Evolutionary conservation across 2,888 invertebrate species (phyloP).

Genomic region (Pecten maximus): DNA sequence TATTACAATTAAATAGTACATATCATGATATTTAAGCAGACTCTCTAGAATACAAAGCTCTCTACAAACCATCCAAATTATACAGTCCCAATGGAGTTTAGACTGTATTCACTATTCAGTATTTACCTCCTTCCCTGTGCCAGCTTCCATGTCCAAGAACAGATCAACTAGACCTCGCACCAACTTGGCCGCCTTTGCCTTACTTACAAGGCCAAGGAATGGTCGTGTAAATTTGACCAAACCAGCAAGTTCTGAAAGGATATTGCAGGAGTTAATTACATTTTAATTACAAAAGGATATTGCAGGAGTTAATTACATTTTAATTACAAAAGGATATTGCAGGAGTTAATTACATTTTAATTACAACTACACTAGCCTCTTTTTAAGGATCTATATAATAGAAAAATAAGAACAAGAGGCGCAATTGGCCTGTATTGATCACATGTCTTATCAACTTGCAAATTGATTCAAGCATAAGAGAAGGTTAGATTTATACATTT

Average conservation of each 20-base stretch:
- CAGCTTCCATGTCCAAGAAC: slow-evolving; percentile 98
- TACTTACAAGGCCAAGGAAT: slow-evolving; percentile 96
- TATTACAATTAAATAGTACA: no score
- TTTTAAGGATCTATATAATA: no score
- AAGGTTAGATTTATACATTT: no score
- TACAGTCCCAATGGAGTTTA: no score
- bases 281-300: neutral
- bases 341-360: neutral
- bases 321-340: neutral
- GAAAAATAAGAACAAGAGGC: no score
- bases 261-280: neutral
- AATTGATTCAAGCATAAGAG: no score
- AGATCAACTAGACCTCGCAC: slow-evolving; percentile 98
- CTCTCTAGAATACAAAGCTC: no score
- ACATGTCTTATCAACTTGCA: no score
- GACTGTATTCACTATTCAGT: neutral
- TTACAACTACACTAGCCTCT: no score
- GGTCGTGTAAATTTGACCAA: slow-evolving; percentile 97
- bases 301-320: neutral
- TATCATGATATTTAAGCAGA: no score
- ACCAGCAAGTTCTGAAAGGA: slow-evolving; percentile 84
- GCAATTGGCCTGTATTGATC: no score
- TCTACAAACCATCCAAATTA: no score
- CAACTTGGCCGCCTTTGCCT: slow-evolving; percentile 99
- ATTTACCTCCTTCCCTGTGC: slow-evolving; percentile 94